Conservation (phyloP, 2,888 invertebrate genomes). For the Epistrophe grossulariae region DNA sequence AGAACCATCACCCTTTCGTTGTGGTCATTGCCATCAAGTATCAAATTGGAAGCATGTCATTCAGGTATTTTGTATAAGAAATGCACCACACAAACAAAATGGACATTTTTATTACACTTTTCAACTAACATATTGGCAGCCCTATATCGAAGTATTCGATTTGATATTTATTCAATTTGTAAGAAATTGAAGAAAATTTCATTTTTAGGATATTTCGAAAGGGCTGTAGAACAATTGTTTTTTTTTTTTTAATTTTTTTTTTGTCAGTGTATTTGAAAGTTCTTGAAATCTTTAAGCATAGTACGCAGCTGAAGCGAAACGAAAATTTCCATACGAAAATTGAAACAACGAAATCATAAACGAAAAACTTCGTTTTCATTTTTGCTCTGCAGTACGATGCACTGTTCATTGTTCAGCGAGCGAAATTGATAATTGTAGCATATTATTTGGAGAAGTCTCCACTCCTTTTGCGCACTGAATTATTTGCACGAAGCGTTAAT, state of each 20-base stretch:
- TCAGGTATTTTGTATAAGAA: conserved; percentile 86
- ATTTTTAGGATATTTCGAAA: background rate
- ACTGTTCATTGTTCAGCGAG: too few species aligned
- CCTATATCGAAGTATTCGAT: background rate
- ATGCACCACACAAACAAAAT: conserved; percentile 70
- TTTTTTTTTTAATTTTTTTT: background rate
- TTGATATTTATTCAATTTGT: background rate
- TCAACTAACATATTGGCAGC: conserved; percentile 46
- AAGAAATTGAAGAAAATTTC: background rate
- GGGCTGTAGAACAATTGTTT: background rate
- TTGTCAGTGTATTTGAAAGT: conserved; percentile 38
- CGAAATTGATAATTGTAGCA: too few species aligned
- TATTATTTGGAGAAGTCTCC: too few species aligned
- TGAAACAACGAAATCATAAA: too few species aligned
- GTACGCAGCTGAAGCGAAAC: too few species aligned
- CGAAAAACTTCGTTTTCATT: too few species aligned
- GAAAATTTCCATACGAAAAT: too few species aligned
- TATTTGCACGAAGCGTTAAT: too few species aligned
- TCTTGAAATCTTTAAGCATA: background rate
- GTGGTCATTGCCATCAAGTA: conserved; percentile 92
- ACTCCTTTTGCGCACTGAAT: too few species aligned
- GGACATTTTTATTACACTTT: conserved; percentile 60
- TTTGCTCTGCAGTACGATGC: too few species aligned
- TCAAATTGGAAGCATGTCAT: conserved; percentile 94
- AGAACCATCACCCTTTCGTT: conserved; percentile 87